These are phyloP conservation scores for Bufo bufo DNA, from an alignment of 2,113 vertebrate genomes.

Conservation along the genomic window DNA sequence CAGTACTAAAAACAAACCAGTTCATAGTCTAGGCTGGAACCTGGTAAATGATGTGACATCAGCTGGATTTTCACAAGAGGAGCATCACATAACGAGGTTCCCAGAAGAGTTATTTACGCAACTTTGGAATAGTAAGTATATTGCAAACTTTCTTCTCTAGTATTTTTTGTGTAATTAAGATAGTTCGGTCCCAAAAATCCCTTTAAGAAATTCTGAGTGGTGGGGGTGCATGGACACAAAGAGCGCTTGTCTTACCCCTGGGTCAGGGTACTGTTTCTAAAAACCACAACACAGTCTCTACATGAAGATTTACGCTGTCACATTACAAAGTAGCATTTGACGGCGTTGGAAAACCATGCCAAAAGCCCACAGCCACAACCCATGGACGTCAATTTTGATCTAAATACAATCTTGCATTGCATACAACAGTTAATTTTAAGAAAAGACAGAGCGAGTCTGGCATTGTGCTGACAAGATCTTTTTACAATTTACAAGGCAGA, in stretches of 20 bases:
- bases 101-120: no score
- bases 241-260: not conserved
- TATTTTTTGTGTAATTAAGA: no score
- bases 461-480: slow-evolving; percentile 19
- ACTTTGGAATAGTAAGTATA: no score
- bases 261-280: not conserved
- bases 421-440: not conserved
- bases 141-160: no score
- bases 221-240: no score
- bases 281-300: not conserved
- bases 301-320: not conserved
- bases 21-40: no score
- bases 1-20: no score
- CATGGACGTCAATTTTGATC: not conserved
- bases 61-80: no score
- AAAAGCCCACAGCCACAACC: not conserved
- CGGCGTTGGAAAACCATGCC: not conserved
- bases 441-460: slow-evolving; percentile 15
- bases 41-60: no score
- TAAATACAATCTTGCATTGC: not conserved
- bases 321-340: not conserved
- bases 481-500: slow-evolving; percentile 29
- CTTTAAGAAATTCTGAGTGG: no score
- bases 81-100: no score
- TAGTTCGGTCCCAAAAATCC: no score